Base-by-base conservation (phyloP, 2,113 vertebrate genomes). In the Gorsachius goisagi region DNA sequence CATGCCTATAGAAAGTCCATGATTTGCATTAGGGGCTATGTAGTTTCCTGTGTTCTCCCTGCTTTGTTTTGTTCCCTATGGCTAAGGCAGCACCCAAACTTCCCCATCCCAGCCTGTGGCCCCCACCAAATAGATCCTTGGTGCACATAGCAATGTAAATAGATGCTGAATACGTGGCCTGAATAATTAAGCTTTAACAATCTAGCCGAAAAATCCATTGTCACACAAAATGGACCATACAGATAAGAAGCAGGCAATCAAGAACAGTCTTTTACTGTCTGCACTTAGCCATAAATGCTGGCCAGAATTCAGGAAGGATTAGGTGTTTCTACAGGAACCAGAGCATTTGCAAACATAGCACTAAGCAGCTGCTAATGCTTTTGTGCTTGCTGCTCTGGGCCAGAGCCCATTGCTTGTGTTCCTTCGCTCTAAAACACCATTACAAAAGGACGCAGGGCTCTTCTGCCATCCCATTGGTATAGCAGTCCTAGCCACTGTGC, bases 241-340 rank as follows among this genome's bases (percentile, higher is more conserved):
- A 90, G 94, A 95, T 95, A 96, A 94, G 92, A 60, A 79, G 59
- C 26, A 91, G 84, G 87, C 94, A 92, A 94, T 88, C 9, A 9
- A 73, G 71, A 88, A 44, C 11, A 85, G 80, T 60, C 60, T 94
- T 94, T 94, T 79, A 78, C 74, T 62, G 50, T 68, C 89, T 74
- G 50, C 55, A 47, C 50, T 89, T 97, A 85, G 58, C 86, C 53
- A 50, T 82, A 94, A 95, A 94, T 15, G 27, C 77, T 89, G 71
- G 59, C 77, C 84, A 89, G 81, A 76, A 95, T 95, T 91, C 91
- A 95, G 96, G 91, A 93, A 88, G 92, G 97, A 97, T 97, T 96
- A 97, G 82, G 93, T 89, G 91, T 95, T 97, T 95, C 96, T 91
- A 88, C 86, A 93, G 94, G 94, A 96, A 95, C 89, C 45, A 74